phyloP scores from a whole-genome alignment of 1,140 invertebrate species.

The Pomacea maculata region DNA sequence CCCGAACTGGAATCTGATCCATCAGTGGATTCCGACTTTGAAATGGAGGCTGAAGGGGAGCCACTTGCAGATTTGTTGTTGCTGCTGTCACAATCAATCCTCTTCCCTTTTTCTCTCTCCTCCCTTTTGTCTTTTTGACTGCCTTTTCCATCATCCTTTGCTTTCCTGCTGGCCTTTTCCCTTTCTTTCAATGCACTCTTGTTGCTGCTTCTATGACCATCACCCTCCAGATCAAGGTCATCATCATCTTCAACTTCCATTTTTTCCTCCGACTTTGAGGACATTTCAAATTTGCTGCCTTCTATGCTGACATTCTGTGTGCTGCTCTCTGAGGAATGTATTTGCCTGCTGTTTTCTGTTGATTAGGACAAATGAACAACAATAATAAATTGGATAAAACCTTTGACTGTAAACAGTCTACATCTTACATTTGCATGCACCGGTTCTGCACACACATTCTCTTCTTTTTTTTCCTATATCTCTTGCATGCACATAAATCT shows the following conservation, averaged over 20 bases:
- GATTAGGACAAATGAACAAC: no score
- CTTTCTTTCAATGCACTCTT: not conserved
- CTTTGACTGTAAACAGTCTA: no score
- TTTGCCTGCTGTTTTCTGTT: no score
- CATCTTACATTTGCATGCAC: no score
- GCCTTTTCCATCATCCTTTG: constrained; percentile 3
- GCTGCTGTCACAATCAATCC: not conserved
- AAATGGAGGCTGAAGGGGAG: constrained; percentile 32
- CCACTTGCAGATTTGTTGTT: constrained; percentile 15
- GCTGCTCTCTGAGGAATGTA: no score
- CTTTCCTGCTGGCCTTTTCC: constrained; percentile 3
- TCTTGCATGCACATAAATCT: no score
- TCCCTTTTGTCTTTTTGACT: constrained; percentile 6
- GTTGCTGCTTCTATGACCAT: constrained; percentile 3
- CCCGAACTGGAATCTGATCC: constrained; percentile 10
- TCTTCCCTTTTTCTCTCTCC: not conserved
- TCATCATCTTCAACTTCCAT: constrained; percentile 46
- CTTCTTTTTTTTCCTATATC: no score
- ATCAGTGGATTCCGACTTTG: constrained; percentile 19
- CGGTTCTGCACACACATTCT: no score
- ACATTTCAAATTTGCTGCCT: not conserved
- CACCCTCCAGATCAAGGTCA: constrained; percentile 15
- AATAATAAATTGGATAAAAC: no score
- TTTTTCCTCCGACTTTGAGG: constrained; percentile 19
- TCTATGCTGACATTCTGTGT: no score